Conservation (phyloP, 1,140 invertebrate species). For the Halictus rubicundus region DNA sequence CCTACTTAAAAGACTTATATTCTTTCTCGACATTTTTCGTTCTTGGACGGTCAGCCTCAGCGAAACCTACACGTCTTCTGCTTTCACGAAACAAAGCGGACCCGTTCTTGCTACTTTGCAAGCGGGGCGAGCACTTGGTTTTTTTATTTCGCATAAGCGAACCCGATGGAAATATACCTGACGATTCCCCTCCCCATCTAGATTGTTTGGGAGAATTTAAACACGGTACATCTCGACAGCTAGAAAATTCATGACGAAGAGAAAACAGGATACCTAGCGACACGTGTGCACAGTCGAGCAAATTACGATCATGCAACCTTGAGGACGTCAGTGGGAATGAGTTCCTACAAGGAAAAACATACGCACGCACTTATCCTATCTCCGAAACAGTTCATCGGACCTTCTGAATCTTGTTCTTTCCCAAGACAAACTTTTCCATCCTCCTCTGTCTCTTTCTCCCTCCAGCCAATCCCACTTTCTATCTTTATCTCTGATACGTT, state of each 20-base stretch:
- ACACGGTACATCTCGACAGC: conserved; percentile 66
- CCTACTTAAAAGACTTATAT: conserved; percentile 30
- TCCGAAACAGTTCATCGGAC: conserved; percentile 44
- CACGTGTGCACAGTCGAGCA: conserved; percentile 20
- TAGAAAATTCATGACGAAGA: conserved; percentile 55
- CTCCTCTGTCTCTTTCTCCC: conserved; percentile 58
- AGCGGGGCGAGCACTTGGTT: not conserved
- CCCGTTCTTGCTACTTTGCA: not conserved
- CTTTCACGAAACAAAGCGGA: not conserved
- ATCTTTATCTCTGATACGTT: conserved; percentile 63
- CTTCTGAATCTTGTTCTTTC: conserved; percentile 8
- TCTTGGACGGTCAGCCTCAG: conserved; percentile 1
- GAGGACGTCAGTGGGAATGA: conserved; percentile 39
- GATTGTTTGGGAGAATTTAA: conserved; percentile 39
- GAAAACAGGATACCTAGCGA: conserved; percentile 23
- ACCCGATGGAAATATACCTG: not conserved
- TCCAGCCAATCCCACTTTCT: conserved; percentile 55
- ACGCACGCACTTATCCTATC: conserved; percentile 42
- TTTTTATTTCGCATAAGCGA: too few relatives aligned
- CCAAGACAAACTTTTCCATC: conserved; percentile 31
- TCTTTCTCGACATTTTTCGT: conserved; percentile 12
- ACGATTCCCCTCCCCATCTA: conserved; percentile 24
- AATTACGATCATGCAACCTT: conserved; percentile 52
- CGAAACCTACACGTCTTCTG: not conserved
- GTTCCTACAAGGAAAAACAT: conserved; percentile 28